Percentiles rank a stretch among this genome's conserved stretches.
Evolutionary conservation across 2,797 vertebrate species (phyloP).

Genomic region (Sternarchorhynchus goeldii): DNA sequence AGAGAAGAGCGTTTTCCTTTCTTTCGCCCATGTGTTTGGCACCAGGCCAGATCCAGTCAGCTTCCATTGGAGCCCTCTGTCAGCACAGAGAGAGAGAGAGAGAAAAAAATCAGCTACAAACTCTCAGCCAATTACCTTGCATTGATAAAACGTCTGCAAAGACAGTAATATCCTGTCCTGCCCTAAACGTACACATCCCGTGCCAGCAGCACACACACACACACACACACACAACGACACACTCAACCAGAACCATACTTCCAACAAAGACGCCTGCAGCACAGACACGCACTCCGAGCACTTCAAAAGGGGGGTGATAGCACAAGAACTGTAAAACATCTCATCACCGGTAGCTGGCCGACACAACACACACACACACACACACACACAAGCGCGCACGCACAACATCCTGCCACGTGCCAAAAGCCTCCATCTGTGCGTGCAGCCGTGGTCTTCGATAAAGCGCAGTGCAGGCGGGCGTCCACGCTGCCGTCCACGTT

Average conservation of each 20-base stretch:
- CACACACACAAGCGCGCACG: conserved; percentile 57
- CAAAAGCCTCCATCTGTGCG: too few species aligned
- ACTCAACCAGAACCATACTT: conserved; percentile 4
- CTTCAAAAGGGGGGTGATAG: conserved; percentile 17
- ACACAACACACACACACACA: conserved; percentile 40
- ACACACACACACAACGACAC: conserved; percentile 3
- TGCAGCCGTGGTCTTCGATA: too few species aligned
- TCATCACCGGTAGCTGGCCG: conserved; percentile 11
- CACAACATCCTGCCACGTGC: neutral
- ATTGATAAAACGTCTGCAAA: conserved; percentile 48
- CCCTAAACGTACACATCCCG: conserved; percentile 38
- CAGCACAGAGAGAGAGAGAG: conserved; percentile 42
- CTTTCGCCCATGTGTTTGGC: conserved; percentile 46
- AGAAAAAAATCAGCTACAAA: conserved; percentile 40
- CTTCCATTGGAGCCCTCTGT: conserved; percentile 38
- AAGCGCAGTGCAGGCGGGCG: too few species aligned
- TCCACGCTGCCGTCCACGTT: too few species aligned
- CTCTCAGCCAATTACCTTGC: conserved; percentile 48
- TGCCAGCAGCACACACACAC: conserved; percentile 26
- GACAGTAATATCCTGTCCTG: conserved; percentile 58
- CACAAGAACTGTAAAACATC: conserved; percentile 6
- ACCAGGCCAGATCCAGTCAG: conserved; percentile 46
- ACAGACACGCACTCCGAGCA: conserved; percentile 18
- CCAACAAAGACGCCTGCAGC: conserved; percentile 8
- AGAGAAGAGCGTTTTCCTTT: conserved; percentile 37